phyloP scores from a whole-genome alignment of 2,113 vertebrate genomes.

The Hiodon tergisus region DNA sequence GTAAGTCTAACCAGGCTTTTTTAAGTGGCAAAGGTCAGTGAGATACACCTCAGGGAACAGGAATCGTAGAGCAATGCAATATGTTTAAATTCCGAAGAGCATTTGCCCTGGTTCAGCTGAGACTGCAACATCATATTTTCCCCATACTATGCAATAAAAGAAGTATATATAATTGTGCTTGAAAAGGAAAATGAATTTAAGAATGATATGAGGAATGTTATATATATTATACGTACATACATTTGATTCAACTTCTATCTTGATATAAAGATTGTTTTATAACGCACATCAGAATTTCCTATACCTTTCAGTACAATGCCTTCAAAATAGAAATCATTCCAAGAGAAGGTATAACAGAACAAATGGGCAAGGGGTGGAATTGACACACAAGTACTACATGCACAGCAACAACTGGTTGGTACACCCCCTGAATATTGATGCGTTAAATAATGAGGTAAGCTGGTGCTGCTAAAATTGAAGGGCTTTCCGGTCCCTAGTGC shows the following conservation, averaged over 20 bases:
- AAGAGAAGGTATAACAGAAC: neutral
- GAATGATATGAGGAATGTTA: no score
- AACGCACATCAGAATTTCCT: neutral
- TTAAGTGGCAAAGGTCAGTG: neutral
- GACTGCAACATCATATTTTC: neutral
- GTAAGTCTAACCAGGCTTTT: neutral
- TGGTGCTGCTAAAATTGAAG: neutral
- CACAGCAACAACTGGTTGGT: neutral
- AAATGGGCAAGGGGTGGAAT: conserved; percentile 7
- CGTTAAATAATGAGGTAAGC: neutral
- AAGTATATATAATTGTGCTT: neutral
- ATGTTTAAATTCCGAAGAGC: neutral
- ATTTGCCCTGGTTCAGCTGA: neutral
- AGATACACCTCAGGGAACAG: neutral
- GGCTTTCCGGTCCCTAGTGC: neutral
- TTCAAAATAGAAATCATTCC: neutral
- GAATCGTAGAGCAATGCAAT: neutral
- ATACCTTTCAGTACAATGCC: neutral
- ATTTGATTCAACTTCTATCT: no score
- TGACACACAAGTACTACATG: neutral
- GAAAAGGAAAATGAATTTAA: neutral
- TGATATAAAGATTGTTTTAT: no score
- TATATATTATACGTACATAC: no score
- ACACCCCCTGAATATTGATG: conserved; percentile 3
- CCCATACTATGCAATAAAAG: neutral